Evolutionary conservation across 2,888 invertebrate species (phyloP).

Genomic region (Cremastinae sp.): DNA sequence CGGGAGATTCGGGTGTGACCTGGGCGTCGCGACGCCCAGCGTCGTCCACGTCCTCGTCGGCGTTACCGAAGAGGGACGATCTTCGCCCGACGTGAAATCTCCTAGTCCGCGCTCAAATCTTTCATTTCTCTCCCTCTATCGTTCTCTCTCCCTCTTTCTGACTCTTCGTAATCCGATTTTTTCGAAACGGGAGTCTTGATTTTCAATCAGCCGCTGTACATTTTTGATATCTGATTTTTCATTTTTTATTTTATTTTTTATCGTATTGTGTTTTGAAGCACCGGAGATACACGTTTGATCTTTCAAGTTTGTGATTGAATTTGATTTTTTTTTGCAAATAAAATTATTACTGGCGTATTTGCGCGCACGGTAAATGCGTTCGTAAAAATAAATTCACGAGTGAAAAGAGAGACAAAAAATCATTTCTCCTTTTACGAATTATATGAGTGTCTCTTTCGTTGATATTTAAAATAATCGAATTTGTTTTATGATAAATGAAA

Average conservation of each 20-base stretch:
- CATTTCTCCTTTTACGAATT: constrained; percentile 12
- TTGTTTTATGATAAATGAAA: constrained; percentile 22
- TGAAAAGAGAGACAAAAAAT: constrained; percentile 21
- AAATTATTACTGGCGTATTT: too few relatives aligned
- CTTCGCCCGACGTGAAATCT: constrained; percentile 32
- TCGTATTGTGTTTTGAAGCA: too few relatives aligned
- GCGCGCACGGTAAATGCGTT: background rate
- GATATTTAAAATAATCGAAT: too few relatives aligned
- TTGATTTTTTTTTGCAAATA: too few relatives aligned
- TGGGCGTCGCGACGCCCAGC: constrained; percentile 60
- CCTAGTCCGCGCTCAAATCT: constrained; percentile 6
- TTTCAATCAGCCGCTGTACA: too few relatives aligned
- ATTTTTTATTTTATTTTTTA: too few relatives aligned
- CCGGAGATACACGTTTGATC: too few relatives aligned
- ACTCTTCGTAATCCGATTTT: background rate
- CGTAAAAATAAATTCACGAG: too few relatives aligned
- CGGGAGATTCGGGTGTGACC: constrained; percentile 63
- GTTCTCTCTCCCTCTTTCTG: background rate
- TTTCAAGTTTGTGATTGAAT: too few relatives aligned
- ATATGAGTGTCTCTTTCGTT: too few relatives aligned
- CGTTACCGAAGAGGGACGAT: constrained; percentile 31
- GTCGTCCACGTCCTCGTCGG: constrained; percentile 51
- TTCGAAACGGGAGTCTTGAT: background rate
- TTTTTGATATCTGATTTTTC: too few relatives aligned
- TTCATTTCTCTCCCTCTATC: constrained; percentile 12